Evolutionary conservation across 2,797 vertebrate species (phyloP).

Genomic region (Harpagifer antarcticus): DNA sequence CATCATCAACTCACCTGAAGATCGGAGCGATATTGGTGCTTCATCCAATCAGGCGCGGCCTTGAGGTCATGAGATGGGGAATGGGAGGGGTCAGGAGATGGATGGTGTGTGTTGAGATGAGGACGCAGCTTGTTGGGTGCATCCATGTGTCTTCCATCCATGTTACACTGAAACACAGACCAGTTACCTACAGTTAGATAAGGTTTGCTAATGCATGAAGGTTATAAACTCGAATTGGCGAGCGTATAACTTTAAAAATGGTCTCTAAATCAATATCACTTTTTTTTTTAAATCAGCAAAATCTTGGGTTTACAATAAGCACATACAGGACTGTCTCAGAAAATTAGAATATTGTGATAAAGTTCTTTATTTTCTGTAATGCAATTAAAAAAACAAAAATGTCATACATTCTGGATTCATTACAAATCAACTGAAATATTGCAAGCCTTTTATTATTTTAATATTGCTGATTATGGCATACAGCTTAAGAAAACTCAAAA

Average conservation of each 20-base stretch:
- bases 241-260: not conserved
- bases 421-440: too few species aligned
- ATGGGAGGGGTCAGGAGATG: not conserved
- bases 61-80: slow-evolving; percentile 45
- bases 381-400: too few species aligned
- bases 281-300: too few species aligned
- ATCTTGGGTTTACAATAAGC: too few species aligned
- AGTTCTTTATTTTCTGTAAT: too few species aligned
- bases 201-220: not conserved
- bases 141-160: slow-evolving; percentile 15
- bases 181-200: not conserved
- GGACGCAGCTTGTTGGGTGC: slow-evolving; percentile 9
- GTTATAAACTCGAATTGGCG: not conserved
- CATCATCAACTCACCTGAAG: slow-evolving; percentile 51
- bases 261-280: not conserved
- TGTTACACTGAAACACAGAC: slow-evolving; percentile 32
- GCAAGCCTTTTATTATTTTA: too few species aligned
- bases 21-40: not conserved
- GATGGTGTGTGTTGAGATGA: not conserved
- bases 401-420: too few species aligned
- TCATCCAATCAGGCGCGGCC: slow-evolving; percentile 20
- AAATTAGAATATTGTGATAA: too few species aligned
- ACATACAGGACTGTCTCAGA: too few species aligned
- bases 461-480: too few species aligned
- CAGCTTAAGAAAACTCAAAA: too few species aligned